These are phyloP conservation scores for Ahaetulla prasina DNA, from an alignment of 2,113 vertebrate genomes.

Conservation along the genomic window DNA sequence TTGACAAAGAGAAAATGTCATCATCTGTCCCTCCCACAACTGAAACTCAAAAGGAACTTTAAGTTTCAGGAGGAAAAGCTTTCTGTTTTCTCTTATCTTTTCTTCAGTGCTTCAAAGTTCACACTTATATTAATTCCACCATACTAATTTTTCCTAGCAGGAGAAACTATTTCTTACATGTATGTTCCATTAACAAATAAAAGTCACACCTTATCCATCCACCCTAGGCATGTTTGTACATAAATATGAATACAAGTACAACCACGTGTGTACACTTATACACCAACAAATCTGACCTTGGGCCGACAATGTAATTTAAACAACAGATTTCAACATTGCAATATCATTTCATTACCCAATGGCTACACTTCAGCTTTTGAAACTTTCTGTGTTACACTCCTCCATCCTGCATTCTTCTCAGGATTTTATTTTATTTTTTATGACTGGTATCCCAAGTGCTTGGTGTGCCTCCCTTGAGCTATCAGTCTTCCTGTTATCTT, in stretches of 20 bases:
- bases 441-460: constrained; percentile 77
- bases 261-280: background rate
- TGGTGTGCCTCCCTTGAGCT: constrained; percentile 94
- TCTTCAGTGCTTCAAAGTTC: background rate
- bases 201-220: background rate
- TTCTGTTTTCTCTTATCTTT: background rate
- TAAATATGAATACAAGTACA: background rate
- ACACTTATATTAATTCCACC: background rate
- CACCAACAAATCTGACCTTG: background rate
- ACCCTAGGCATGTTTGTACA: background rate
- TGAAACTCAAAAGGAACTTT: background rate
- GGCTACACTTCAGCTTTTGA: background rate
- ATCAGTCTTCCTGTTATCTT: constrained; percentile 87
- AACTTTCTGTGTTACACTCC: background rate
- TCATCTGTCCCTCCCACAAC: background rate
- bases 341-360: background rate
- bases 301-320: constrained; percentile 9
- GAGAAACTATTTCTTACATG: background rate
- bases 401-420: background rate
- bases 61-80: too few species aligned
- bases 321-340: constrained; percentile 4
- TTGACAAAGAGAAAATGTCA: background rate
- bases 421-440: background rate
- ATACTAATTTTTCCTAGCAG: background rate
- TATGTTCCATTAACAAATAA: background rate